Conservation (phyloP, 1,140 invertebrate species). For the Himalopsyche phryganea region DNA sequence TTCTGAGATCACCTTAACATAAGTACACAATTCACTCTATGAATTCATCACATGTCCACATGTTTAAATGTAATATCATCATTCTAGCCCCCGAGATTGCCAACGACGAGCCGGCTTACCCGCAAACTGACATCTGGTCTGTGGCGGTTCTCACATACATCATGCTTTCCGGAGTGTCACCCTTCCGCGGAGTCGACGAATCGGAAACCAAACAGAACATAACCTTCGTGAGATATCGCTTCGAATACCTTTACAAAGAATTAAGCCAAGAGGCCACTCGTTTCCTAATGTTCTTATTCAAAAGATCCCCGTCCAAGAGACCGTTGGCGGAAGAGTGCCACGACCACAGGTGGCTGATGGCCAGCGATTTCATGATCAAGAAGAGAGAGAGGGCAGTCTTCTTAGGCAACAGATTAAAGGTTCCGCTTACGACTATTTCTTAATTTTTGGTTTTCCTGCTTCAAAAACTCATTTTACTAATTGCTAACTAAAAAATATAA, state of each 20-base stretch:
- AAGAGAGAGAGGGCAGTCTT: constrained; percentile 87
- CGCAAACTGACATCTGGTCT: constrained; percentile 94
- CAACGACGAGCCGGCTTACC: constrained; percentile 77
- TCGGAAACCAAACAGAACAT: constrained; percentile 90
- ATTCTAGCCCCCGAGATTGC: constrained; percentile 87
- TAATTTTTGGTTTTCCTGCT: constrained; percentile 17
- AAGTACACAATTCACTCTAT: background rate
- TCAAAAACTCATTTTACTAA: constrained; percentile 5
- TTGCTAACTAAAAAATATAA: background rate
- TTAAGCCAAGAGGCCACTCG: constrained; percentile 90
- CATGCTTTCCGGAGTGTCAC: constrained; percentile 89
- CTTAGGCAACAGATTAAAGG: constrained; percentile 75
- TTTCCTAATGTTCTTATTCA: constrained; percentile 94
- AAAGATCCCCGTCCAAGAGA: constrained; percentile 89
- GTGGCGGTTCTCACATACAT: constrained; percentile 90
- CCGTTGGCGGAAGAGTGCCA: constrained; percentile 90
- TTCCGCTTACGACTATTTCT: constrained; percentile 36
- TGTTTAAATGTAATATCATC: background rate
- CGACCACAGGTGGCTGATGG: constrained; percentile 91
- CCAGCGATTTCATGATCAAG: constrained; percentile 89
- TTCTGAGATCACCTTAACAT: constrained; percentile 2
- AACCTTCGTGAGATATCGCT: constrained; percentile 87
- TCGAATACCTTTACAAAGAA: constrained; percentile 92
- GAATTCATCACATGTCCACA: background rate
- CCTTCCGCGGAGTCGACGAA: constrained; percentile 80